Evolutionary conservation across 2,113 vertebrate species (phyloP), one percentile per base, ranked within the genome.

Genomic region (Scalopus aquaticus): DNA sequence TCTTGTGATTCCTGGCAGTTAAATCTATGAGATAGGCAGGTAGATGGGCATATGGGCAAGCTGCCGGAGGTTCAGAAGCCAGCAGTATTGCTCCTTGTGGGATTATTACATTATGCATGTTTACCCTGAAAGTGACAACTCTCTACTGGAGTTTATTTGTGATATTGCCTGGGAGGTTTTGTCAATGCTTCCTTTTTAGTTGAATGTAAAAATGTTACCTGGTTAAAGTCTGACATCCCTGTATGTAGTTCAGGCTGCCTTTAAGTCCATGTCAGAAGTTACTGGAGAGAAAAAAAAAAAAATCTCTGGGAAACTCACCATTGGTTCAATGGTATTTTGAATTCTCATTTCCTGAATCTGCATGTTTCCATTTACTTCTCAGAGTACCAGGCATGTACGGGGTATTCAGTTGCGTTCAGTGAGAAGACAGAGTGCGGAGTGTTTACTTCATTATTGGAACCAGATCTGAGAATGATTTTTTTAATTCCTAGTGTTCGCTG

Each of bases 181-280:
- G 46, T 70, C 49, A 69, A 4, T 84, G 22, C 87, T 94, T 95
- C 69, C 93, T 79, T 96, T 79, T 84, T 73, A 93, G 51, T 80
- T 94, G 90, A 20, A 51, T 96, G 42, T 89, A 80, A 9, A 78
- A 96, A 56, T 91, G 93, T 95, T n/a, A 62, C 16, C 15, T 87
- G 3, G 10, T 1, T 13, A 58, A 84, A 88, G 46, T 37, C 9
- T 62, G 44, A 32, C 13, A 35, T 67, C 39, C 3, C 7, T 70
- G 15, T 16, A 2, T 65, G 10, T 2, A 11, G 10, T 35, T 83
- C 32, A 64, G 44, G 22, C 32, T 67, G 49, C 60, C 11, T 89
- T 39, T 73, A 60, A 58, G 54, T 72, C 64, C 37, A 56, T n/a
- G 64, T 54, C 10, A 79, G 56, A 15, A 82, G n/a, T 56, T 44